Conservation (phyloP, 2,113 vertebrate species). For the Felis catus region F.catus_Fca126_mat1.0 CM031414.1:7295001-7295500, state of each 20-base stretch:
- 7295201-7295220: not conserved
- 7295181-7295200: not conserved
- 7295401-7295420: not conserved
- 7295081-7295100: not conserved
- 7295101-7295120: not conserved
- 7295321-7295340: not conserved
- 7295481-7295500: not conserved
- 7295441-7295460: not conserved
- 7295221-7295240: not conserved
- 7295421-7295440: not conserved
- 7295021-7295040: fast-evolving
- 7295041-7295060: not conserved
- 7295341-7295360: not conserved
- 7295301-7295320: not conserved
- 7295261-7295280: not conserved
- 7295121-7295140: not conserved
- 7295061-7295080: not conserved
- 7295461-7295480: not conserved
- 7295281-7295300: not conserved
- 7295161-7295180: not conserved
- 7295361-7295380: not conserved
- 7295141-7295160: not conserved
- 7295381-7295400: not conserved
- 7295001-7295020: not conserved
- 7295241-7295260: not conserved